phyloP scores from a whole-genome alignment of 2,888 invertebrate species.

The Proisotoma minuta region DNA sequence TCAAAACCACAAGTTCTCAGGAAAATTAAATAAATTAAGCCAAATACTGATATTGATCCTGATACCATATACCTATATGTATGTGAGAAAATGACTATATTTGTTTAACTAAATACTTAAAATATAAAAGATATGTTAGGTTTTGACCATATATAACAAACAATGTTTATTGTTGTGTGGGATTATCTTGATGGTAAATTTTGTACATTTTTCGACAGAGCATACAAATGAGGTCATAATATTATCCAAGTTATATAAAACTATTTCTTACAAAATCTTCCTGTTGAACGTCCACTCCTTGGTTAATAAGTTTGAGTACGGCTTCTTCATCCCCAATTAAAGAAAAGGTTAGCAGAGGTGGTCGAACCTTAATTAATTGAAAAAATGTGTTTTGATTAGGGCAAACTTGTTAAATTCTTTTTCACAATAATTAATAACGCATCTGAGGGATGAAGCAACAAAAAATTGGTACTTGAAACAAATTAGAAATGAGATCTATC shows the following conservation, averaged over 20 bases:
- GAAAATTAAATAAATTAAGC: too few species aligned
- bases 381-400: neutral
- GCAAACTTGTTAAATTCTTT: neutral
- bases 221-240: neutral
- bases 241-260: neutral
- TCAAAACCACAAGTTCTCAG: too few species aligned
- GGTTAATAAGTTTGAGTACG: conserved; percentile 28
- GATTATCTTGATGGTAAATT: too few species aligned
- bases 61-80: too few species aligned
- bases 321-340: conserved; percentile 39
- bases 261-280: conserved; percentile 36
- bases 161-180: too few species aligned
- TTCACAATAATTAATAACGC: neutral
- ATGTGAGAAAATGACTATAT: too few species aligned
- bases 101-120: too few species aligned
- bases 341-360: conserved; percentile 33
- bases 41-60: too few species aligned
- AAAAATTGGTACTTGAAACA: neutral
- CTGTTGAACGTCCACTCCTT: conserved; percentile 30
- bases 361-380: conserved; percentile 26
- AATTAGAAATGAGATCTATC: too few species aligned
- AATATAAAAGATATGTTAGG: too few species aligned
- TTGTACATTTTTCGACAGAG: too few species aligned
- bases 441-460: neutral
- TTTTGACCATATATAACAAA: too few species aligned